Evolutionary conservation across 37 sponge, comb jelly and placozoan species (phyloP), one percentile per base, ranked within the genome.

Genomic region (Chondrilla cf. caribensis): DNA sequence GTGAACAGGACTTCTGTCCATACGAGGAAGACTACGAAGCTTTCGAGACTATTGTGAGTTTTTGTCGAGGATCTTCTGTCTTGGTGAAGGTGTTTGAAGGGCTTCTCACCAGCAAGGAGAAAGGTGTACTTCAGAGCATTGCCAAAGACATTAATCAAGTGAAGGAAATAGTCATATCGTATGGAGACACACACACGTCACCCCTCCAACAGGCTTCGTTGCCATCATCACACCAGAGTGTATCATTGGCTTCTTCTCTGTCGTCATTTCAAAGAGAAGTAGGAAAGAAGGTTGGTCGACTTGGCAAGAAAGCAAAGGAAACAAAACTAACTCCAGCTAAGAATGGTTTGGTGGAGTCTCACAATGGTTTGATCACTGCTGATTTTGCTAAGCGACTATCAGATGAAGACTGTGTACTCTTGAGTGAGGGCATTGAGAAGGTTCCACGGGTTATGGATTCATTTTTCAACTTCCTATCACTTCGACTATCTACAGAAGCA

Each of bases 21-120:
- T 73, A 40, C 41, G 25, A 42, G 25, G 44, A 73, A 37, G 43
- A 36, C 25, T 43, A 43, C 40, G 76, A 73, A 6, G 76, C 76
- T 38, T 73, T 73, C 24, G 44, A 73, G 39, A 39, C 15, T 17
- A 31, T 73, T 17, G 15, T 9, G 21, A 37, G 21, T 19, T 39
- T 73, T 8, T 73, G 76, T 21, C 21, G 14, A 6, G 76, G 76
- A 41, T 36, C 2, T 38, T 17, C 43, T 38, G 40, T n/a, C 25
- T 40, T 73, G 43, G 76, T 40, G 1, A 73, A 39, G 76, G 4
- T 73, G 41, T 40, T 73, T 37, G 76, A 73, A 73, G 43, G 76
- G 24, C 21, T 73, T 41, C 43, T 73, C 21, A 39, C 38, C 43
- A 39, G 44, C 24, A 39, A 73, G 21, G 76, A 73, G 1, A 22